phyloP scores from a whole-genome alignment of 2,888 invertebrate genomes.

The Cephus pulcher region DNA sequence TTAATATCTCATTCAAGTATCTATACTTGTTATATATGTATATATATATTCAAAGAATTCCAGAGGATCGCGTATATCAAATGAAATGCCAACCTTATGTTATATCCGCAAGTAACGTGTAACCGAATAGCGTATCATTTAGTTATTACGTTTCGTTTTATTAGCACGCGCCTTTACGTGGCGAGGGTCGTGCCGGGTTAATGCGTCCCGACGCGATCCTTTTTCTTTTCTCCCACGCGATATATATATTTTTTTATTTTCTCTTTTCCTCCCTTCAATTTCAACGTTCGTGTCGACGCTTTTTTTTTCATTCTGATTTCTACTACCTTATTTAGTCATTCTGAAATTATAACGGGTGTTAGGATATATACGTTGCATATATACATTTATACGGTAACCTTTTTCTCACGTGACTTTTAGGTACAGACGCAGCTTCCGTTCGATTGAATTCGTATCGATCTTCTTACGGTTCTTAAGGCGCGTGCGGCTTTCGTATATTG shows the following conservation, averaged over 20 bases:
- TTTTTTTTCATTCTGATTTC: no score
- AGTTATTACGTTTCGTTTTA: neutral
- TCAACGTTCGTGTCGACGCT: no score
- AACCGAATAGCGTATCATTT: neutral
- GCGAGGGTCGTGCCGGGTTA: neutral
- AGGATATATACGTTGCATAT: neutral
- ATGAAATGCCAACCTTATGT: neutral
- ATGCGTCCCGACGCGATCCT: neutral
- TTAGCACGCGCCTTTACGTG: neutral
- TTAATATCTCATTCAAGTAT: neutral
- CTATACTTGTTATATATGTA: neutral
- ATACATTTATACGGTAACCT: neutral
- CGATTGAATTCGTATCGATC: constrained; percentile 21
- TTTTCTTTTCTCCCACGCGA: neutral
- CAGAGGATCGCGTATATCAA: neutral
- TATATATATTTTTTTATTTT: neutral
- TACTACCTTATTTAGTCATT: neutral
- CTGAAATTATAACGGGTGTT: neutral
- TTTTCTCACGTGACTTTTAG: neutral
- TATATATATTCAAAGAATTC: neutral
- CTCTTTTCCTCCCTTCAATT: neutral
- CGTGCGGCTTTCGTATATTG: neutral
- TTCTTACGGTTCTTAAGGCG: constrained; percentile 5
- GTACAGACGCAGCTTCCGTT: constrained; percentile 5
- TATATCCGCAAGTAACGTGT: neutral